phyloP scores from a whole-genome alignment of 1,140 invertebrate species.

The Leptopilina boulardi region DNA sequence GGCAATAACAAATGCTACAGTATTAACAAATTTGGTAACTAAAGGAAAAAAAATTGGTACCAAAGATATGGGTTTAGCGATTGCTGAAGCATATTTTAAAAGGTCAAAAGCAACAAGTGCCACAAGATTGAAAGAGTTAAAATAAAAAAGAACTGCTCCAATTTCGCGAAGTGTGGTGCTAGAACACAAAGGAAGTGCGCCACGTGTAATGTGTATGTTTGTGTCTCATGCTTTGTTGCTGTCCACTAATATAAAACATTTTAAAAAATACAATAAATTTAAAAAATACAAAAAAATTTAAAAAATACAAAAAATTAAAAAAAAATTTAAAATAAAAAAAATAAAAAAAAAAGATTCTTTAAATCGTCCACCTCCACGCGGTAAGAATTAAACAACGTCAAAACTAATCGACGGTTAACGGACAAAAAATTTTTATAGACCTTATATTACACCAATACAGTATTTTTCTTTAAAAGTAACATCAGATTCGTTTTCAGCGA shows the following conservation, averaged over 20 bases:
- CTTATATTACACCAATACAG: no score
- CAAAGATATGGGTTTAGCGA: background rate
- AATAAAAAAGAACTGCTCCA: no score
- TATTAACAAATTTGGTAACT: background rate
- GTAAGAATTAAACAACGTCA: background rate
- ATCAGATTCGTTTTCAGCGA: no score
- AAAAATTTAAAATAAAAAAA: background rate
- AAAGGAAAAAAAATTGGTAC: background rate
- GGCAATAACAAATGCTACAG: background rate
- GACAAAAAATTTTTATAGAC: no score
- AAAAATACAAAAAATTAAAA: background rate
- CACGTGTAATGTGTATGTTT: no score
- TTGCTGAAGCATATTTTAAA: background rate
- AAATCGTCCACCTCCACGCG: background rate
- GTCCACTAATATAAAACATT: no score
- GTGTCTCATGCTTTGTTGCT: no score
- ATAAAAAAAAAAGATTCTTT: background rate
- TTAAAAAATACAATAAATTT: background rate
- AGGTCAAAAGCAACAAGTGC: background rate
- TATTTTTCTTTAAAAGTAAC: no score
- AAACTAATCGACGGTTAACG: slow-evolving; percentile 20
- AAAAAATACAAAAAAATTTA: slow-evolving; percentile 11
- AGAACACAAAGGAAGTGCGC: no score
- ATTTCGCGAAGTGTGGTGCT: no score
- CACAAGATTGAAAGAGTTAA: no score